phyloP scores from a whole-genome alignment of 2,888 invertebrate species.

The Sinodicranocentrus sp. region DNA sequence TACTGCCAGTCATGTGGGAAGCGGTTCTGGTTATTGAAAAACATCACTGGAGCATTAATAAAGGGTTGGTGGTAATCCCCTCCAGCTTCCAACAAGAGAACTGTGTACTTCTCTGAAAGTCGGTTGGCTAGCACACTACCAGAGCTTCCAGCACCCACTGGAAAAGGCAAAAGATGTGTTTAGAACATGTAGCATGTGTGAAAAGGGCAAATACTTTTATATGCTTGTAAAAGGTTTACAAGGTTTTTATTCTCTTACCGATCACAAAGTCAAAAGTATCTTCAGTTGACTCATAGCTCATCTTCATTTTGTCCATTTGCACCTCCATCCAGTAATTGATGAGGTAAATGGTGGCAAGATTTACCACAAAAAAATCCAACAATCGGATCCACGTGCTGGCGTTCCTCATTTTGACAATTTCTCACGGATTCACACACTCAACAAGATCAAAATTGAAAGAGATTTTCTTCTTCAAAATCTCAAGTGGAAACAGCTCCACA shows the following conservation, averaged over 20 bases:
- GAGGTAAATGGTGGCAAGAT: conserved; percentile 67
- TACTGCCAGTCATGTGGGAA: conserved; percentile 71
- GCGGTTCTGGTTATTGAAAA: conserved; percentile 71
- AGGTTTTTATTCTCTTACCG: conserved; percentile 39
- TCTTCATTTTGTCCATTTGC: conserved; percentile 70
- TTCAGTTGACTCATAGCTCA: conserved; percentile 52
- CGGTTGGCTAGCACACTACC: conserved; percentile 69
- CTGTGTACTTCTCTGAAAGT: conserved; percentile 69
- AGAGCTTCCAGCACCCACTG: conserved; percentile 69
- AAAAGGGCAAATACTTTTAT: no score
- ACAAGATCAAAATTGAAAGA: no score
- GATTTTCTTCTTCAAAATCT: no score
- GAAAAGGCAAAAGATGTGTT: neutral
- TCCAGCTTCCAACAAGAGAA: conserved; percentile 70
- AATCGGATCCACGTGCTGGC: conserved; percentile 45
- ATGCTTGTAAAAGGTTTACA: no score
- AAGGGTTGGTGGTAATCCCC: conserved; percentile 67
- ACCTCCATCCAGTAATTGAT: conserved; percentile 71
- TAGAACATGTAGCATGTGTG: no score
- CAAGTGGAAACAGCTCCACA: no score
- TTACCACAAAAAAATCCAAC: conserved; percentile 67
- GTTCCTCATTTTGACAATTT: conserved; percentile 55
- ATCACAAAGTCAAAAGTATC: conserved; percentile 69
- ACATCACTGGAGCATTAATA: conserved; percentile 66
- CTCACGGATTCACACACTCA: no score